Conservation (phyloP, 2,113 vertebrate species). For the Corythaeola cristata region DNA sequence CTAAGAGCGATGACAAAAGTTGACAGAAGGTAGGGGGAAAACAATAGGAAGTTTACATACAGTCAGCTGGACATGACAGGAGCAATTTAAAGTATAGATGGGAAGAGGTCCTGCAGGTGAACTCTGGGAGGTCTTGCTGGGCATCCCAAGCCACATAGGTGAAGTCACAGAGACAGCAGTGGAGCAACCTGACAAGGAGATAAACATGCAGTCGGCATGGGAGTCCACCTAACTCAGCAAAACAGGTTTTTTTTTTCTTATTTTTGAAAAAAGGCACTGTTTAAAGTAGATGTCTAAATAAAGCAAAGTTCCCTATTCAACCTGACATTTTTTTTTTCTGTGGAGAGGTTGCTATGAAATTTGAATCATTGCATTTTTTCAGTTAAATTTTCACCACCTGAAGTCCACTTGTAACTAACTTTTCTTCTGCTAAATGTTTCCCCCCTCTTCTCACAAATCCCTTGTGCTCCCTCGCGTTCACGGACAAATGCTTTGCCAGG, state of each 20-base stretch:
- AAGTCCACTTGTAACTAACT: background rate
- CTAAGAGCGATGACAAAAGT: background rate
- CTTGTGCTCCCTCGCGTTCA: background rate
- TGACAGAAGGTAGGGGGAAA: background rate
- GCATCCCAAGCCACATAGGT: background rate
- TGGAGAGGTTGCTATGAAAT: background rate
- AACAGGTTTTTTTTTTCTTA: background rate
- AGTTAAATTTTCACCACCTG: background rate
- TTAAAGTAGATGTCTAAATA: background rate
- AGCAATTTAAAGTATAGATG: background rate
- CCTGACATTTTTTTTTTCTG: background rate
- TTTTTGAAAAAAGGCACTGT: background rate
- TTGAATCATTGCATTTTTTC: background rate
- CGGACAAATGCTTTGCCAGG: background rate
- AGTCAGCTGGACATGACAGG: background rate
- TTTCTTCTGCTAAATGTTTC: background rate
- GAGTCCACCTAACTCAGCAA: background rate
- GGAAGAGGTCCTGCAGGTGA: background rate
- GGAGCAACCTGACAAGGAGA: background rate
- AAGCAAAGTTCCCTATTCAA: background rate
- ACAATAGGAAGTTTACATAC: background rate
- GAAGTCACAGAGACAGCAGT: background rate
- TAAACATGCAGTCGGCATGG: background rate
- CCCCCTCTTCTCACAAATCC: background rate
- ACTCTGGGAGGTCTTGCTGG: background rate